Base-by-base conservation (phyloP, 2,113 vertebrate genomes). In the Psophia crepitans region DNA sequence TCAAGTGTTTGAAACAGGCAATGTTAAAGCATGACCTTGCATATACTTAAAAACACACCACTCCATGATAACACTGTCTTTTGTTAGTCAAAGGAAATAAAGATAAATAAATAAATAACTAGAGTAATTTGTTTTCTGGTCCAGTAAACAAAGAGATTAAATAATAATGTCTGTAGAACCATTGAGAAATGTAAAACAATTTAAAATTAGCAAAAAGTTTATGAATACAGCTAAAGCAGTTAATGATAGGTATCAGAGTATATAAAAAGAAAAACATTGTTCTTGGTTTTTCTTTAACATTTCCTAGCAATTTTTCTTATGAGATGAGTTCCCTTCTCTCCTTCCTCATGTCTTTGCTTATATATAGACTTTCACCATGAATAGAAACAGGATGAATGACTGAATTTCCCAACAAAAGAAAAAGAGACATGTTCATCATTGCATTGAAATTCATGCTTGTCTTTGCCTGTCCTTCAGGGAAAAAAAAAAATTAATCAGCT, bases 381-480 rank as follows among this genome's bases (percentile, higher is more conserved):
- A 35, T 69, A 87, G 77, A 37, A 80, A 48, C 20, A 56, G 43
- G 7, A 71, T 39, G 44, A 87, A 80, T 54, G 32, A 87, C 88
- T 81, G 21, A 78, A 48, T 79, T 74, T 95, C 49, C n/a, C 39
- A 71, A 60, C 48, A 80, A 92, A 90, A 78, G 75, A 87, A 64
- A n/a, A 57, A 43, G 33, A 90, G 22, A 61, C 0, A 21, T 41
- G 5, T 28, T 96, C 51, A 48, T 69, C 41, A 75, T n/a, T 91
- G 44, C 86, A 85, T 58, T 93, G 83, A 83, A 91, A 87, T 89
- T 51, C 12, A 4, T 85, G 28, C 28, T 84, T 91, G 94, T 54
- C 90, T 92, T 95, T 96, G 49, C 9, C 71, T 65, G 84, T 81
- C 88, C 91, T 93, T 95, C 89, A 82, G 43, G 2, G 32, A 33